phyloP scores from a whole-genome alignment of 2,797 vertebrate genomes.

The Intellagama lesueurii region DNA sequence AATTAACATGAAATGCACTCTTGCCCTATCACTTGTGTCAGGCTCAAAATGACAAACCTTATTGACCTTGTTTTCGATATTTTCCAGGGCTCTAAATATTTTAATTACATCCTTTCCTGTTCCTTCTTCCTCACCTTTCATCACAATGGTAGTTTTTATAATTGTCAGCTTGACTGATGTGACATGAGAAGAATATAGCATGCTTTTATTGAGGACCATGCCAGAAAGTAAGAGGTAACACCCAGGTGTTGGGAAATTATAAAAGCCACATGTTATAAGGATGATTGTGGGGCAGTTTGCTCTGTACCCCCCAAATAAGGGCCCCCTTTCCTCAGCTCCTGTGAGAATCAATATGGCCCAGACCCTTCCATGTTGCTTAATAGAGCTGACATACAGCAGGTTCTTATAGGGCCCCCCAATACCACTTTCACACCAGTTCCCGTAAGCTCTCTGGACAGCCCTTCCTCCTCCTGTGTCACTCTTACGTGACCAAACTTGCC shows the following conservation, averaged over 20 bases:
- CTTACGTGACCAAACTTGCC: neutral
- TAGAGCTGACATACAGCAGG: no score
- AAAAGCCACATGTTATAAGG: neutral
- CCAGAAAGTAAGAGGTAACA: neutral
- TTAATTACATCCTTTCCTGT: slow-evolving; percentile 13
- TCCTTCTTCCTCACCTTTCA: neutral
- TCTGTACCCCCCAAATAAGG: neutral
- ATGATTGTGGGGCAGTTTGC: neutral
- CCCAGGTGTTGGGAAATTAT: neutral
- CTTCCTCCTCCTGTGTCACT: no score
- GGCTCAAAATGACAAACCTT: slow-evolving; percentile 48
- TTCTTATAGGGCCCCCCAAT: no score
- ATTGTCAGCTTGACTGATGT: slow-evolving; percentile 17
- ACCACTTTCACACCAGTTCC: no score
- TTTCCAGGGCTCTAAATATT: slow-evolving; percentile 25
- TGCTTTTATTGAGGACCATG: neutral
- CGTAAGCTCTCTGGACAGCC: no score
- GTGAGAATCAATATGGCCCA: no score
- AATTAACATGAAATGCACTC: slow-evolving; percentile 56
- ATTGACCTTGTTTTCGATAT: slow-evolving; percentile 59
- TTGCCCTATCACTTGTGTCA: slow-evolving; percentile 50
- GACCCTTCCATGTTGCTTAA: no score
- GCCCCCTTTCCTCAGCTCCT: no score
- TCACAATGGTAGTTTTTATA: neutral
- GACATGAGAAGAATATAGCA: neutral